Evolutionary conservation across 2,888 invertebrate species (phyloP).

Genomic region (Lepidochitona cinerea): DNA sequence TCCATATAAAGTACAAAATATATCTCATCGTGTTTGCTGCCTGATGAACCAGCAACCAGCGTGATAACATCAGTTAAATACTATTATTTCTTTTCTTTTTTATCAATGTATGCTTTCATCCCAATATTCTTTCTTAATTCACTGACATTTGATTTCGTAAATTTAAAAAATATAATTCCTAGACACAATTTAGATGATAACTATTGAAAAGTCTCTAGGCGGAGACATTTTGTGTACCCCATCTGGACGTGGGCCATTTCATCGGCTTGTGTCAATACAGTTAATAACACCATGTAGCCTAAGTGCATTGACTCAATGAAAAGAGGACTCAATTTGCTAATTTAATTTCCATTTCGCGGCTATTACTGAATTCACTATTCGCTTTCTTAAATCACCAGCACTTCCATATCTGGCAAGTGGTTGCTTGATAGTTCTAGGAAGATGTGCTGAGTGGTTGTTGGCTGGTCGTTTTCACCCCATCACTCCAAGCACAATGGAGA

Average conservation of each 20-base stretch:
- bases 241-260: not conserved
- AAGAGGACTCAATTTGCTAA: constrained; percentile 6
- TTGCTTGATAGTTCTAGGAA: not conserved
- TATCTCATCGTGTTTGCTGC: no score
- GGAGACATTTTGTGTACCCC: not conserved
- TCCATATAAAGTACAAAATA: no score
- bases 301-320: not conserved
- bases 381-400: not conserved
- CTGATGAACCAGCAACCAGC: no score
- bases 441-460: not conserved
- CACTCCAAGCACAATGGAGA: not conserved
- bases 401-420: not conserved
- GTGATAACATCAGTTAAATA: no score
- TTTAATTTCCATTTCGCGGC: constrained; percentile 7
- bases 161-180: no score
- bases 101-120: no score
- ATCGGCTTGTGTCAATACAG: not conserved
- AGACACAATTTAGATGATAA: no score
- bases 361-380: not conserved
- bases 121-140: no score
- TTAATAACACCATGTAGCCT: not conserved
- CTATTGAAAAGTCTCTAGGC: no score
- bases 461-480: not conserved
- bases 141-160: no score
- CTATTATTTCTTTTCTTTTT: no score